Conservation (phyloP, 2,888 invertebrate genomes). For the Anthoptus insignis region DNA sequence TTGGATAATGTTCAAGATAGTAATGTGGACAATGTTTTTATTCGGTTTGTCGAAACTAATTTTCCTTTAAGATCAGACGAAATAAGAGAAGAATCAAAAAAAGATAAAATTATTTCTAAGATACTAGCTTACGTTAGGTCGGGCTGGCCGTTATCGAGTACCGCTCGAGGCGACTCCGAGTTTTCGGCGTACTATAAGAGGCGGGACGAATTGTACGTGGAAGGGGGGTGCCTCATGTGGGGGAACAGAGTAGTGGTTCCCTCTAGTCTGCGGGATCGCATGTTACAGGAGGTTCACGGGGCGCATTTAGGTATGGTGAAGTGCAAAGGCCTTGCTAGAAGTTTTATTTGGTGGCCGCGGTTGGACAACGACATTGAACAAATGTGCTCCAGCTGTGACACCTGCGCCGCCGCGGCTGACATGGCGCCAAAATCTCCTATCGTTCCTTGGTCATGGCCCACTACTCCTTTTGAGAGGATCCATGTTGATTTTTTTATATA, state of each 20-base stretch:
- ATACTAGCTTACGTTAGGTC: neutral
- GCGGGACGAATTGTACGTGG: conserved; percentile 35
- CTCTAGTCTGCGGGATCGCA: neutral
- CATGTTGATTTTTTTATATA: neutral
- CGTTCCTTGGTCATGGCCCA: neutral
- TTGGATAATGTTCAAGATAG: neutral
- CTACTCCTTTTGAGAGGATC: neutral
- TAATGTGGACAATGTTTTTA: neutral
- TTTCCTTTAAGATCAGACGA: neutral
- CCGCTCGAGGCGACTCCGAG: neutral
- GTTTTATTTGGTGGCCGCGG: neutral
- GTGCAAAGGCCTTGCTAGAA: conserved; percentile 7
- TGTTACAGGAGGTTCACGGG: conserved; percentile 36
- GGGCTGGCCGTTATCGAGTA: conserved; percentile 1
- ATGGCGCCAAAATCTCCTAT: neutral
- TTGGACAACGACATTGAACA: neutral
- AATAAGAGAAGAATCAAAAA: neutral
- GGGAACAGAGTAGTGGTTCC: conserved; percentile 39
- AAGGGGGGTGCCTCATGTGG: conserved; percentile 40
- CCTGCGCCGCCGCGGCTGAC: neutral
- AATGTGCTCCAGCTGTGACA: neutral
- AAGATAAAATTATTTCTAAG: neutral
- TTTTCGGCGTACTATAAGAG: neutral
- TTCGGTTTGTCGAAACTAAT: conserved; percentile 2
- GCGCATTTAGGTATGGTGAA: conserved; percentile 42